Conservation (phyloP, 1,140 invertebrate genomes). For the Cataglyphis hispanica region DNA sequence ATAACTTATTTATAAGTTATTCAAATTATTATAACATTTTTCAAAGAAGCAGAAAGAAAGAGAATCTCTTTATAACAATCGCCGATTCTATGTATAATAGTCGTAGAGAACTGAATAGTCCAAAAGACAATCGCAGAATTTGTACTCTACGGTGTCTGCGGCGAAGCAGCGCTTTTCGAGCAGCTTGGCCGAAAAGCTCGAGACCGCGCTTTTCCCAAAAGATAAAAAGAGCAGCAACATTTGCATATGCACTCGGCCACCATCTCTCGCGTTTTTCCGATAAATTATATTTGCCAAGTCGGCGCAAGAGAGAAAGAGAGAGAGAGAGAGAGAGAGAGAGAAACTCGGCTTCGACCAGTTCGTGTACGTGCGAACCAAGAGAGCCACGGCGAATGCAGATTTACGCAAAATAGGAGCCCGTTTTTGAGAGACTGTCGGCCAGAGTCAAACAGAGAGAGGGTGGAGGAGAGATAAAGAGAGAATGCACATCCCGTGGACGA, state of each 20-base stretch:
- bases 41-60: neutral
- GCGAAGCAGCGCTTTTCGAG: slow-evolving; percentile 30
- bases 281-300: slow-evolving; percentile 62
- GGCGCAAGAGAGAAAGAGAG: neutral
- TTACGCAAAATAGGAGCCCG: slow-evolving; percentile 55
- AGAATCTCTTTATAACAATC: neutral
- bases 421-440: slow-evolving; percentile 52
- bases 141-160: neutral
- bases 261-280: slow-evolving; percentile 47
- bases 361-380: slow-evolving; percentile 27
- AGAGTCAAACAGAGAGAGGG: neutral
- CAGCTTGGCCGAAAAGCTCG: slow-evolving; percentile 21
- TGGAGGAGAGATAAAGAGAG: neutral
- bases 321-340: neutral
- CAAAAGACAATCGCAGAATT: slow-evolving; percentile 15
- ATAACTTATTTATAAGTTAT: slow-evolving; percentile 1
- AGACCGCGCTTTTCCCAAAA: slow-evolving; percentile 20
- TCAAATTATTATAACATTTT: neutral
- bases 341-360: slow-evolving; percentile 18
- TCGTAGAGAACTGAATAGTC: neutral
- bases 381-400: slow-evolving; percentile 55
- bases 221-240: slow-evolving; percentile 50
- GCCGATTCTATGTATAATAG: neutral
- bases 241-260: slow-evolving; percentile 38
- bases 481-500: slow-evolving; percentile 3